Conservation (phyloP, 2,797 vertebrate species). For the Aratinga solstitialis region DNA sequence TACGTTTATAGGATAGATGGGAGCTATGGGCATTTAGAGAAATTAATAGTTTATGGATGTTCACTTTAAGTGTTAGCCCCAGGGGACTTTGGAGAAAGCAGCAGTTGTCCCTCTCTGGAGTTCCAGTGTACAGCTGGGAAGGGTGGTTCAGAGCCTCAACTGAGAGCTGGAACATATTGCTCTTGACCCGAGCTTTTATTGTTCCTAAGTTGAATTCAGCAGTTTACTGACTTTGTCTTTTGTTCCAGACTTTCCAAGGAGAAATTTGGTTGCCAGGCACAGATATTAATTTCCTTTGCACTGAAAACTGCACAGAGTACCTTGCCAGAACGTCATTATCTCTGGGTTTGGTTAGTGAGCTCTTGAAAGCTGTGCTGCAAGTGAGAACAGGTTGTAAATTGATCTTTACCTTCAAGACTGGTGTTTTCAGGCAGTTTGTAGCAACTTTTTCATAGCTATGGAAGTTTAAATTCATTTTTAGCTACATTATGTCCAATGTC, state of each 20-base stretch:
- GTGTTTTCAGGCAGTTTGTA: background rate
- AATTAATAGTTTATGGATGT: slow-evolving; percentile 63
- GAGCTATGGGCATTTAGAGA: slow-evolving; percentile 40
- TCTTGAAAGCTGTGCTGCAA: background rate
- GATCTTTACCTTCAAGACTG: background rate
- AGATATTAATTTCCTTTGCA: slow-evolving; percentile 36
- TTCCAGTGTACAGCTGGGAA: background rate
- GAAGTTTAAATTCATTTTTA: background rate
- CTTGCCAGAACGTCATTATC: slow-evolving; percentile 23
- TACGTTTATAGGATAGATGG: slow-evolving; percentile 17
- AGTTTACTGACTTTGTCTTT: slow-evolving; percentile 26
- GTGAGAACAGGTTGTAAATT: slow-evolving; percentile 17
- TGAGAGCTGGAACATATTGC: background rate
- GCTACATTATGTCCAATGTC: background rate
- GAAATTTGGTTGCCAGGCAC: slow-evolving; percentile 2
- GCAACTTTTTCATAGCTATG: background rate
- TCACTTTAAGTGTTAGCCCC: slow-evolving; percentile 1
- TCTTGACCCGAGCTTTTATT: background rate
- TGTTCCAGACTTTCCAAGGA: slow-evolving; percentile 29
- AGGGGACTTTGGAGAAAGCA: background rate
- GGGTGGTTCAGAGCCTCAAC: background rate
- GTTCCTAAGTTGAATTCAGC: background rate
- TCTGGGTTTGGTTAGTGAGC: background rate
- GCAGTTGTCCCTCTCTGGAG: slow-evolving; percentile 16
- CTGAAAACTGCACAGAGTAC: background rate